Evolutionary conservation across 2,888 invertebrate genomes (phyloP), one percentile per base, ranked within the genome.

Genomic region (Oscheius sp.): DNA sequence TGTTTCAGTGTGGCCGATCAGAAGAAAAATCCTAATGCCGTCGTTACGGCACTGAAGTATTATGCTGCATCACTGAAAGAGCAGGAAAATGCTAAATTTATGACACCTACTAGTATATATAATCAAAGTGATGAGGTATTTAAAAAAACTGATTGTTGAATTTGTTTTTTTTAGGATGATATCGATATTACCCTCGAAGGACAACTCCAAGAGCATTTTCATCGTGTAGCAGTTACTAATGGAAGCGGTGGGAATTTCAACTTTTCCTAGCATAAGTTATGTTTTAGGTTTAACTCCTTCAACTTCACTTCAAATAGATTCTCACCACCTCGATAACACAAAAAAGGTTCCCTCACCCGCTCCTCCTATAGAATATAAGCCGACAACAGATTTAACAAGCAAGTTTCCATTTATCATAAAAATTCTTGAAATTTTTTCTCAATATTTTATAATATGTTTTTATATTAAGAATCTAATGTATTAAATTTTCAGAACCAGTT

Each of bases 41-140:
- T 81, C 8, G 90, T 94, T 66, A 92, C 93, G 85, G 95, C 95
- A 28, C 91, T 95, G 62, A 93, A 93, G 84, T 93, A 92, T 86
- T 94, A 94, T 86, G 93, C 93, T 22, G 72, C 77, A 5, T 75
- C 82, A 17, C 69, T 82, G 64, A 82, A 83, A 59, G 77, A 80
- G 49, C 80, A 80, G 38, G 75, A 83, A 54, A 71, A 76, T 51
- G 80, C 80, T 14, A 84, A 81, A 66, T 84, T 81, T 61, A 81
- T 84, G 80, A 79, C 79, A 50, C 75, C 81, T 12, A 82, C 81
- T 38, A 72, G 73, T 57, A 74, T 78, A 9, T 78, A 75, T 54
- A 75, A 68, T 36, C 72, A 75, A 28, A 73, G 72, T 33, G 74
- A 75, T 38, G 78, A 78, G 49, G 75, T 68, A n/a, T n/a, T n/a